Evolutionary conservation across 2,888 invertebrate genomes (phyloP).

Genomic region (Eupithecia inturbata): DNA sequence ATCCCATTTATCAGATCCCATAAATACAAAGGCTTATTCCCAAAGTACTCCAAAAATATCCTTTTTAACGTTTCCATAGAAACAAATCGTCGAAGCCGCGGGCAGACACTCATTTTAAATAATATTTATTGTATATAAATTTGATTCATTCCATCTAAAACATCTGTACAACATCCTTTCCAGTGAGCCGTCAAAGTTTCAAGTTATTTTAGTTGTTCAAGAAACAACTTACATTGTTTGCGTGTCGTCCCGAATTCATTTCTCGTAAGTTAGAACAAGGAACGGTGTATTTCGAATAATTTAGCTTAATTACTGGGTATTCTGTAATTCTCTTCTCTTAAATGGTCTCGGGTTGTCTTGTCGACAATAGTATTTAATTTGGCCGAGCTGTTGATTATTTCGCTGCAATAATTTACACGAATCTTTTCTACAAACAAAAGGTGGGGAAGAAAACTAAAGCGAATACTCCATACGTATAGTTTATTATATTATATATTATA

Average conservation of each 20-base stretch:
- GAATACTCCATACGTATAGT: too few species aligned
- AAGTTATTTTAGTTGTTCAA: conserved; percentile 18
- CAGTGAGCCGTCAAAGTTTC: neutral
- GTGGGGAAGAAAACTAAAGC: neutral
- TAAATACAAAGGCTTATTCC: too few species aligned
- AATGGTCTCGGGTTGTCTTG: conserved; percentile 24
- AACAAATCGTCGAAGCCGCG: too few species aligned
- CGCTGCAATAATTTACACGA: neutral
- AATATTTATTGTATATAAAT: neutral
- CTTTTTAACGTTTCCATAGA: too few species aligned
- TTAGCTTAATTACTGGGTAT: conserved; percentile 34
- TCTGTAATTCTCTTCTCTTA: conserved; percentile 19
- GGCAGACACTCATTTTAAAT: neutral
- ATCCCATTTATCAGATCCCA: too few species aligned
- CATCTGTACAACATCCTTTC: conserved; percentile 4
- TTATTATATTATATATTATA: too few species aligned
- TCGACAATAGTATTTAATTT: conserved; percentile 30
- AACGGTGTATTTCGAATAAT: conserved; percentile 36
- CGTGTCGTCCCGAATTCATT: conserved; percentile 21
- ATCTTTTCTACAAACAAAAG: neutral
- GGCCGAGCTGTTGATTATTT: conserved; percentile 13
- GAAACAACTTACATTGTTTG: conserved; percentile 15
- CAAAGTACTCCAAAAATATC: too few species aligned
- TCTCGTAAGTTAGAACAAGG: conserved; percentile 25
- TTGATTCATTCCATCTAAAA: neutral